phyloP scores from a whole-genome alignment of 2,113 vertebrate species.

The Ceyx margarethae region DNA sequence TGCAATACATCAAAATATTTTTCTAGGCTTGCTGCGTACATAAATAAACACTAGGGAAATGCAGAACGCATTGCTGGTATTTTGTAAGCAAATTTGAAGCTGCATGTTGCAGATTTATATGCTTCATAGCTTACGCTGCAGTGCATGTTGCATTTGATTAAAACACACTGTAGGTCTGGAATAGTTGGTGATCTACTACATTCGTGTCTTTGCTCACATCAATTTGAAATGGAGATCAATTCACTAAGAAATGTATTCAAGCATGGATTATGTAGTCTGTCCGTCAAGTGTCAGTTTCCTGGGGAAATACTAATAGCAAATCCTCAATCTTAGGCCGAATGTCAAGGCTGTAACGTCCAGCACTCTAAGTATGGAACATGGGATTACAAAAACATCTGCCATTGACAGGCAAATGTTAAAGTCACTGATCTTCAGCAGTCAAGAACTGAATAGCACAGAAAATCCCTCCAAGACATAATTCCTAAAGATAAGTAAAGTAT shows the following conservation, averaged over 20 bases:
- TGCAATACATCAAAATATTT: slow-evolving; percentile 63
- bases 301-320: slow-evolving; percentile 52
- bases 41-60: slow-evolving; percentile 59
- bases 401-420: slow-evolving; percentile 63
- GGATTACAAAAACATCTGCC: slow-evolving; percentile 68
- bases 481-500: slow-evolving; percentile 33
- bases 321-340: slow-evolving; percentile 65
- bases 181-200: background rate
- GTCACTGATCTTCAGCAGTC: slow-evolving; percentile 27
- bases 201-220: slow-evolving; percentile 4
- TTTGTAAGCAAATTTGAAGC: slow-evolving; percentile 55
- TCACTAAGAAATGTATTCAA: slow-evolving; percentile 21
- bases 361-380: slow-evolving; percentile 26
- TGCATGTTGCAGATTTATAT: slow-evolving; percentile 36
- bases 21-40: slow-evolving; percentile 57
- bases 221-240: slow-evolving; percentile 56
- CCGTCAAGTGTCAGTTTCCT: slow-evolving; percentile 43
- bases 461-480: slow-evolving; percentile 44
- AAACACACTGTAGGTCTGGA: background rate
- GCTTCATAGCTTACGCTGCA: background rate
- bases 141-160: slow-evolving; percentile 44
- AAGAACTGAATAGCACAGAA: slow-evolving; percentile 39
- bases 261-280: slow-evolving; percentile 43
- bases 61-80: slow-evolving; percentile 5
- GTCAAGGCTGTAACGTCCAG: slow-evolving; percentile 52